phyloP scores from a whole-genome alignment of 2,113 vertebrate species.

The Brienomyrus brachyistius region DNA sequence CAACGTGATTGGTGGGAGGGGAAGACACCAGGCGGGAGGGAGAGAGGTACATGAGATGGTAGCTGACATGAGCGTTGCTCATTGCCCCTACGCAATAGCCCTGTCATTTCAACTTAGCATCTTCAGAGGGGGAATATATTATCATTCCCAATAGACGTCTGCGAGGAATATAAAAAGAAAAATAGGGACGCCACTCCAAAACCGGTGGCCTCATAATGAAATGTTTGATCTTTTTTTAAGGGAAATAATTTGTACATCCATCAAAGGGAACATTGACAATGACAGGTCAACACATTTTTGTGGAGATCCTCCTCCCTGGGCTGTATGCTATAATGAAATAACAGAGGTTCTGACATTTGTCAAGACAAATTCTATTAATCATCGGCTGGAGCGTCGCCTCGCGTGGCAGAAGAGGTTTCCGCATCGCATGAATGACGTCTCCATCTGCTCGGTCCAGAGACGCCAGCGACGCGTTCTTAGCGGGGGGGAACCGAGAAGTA shows the following conservation, averaged over 20 bases:
- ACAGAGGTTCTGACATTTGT: constrained; percentile 17
- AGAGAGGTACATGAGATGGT: constrained; percentile 34
- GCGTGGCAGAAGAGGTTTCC: not conserved
- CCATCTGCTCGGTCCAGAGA: not conserved
- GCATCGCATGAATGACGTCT: not conserved
- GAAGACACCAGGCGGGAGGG: not conserved
- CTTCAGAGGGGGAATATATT: constrained; percentile 14
- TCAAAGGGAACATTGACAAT: not conserved
- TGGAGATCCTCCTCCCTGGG: not conserved
- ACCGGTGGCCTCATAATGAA: not conserved
- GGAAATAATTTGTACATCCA: constrained; percentile 4
- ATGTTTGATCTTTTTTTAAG: not conserved
- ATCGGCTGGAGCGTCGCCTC: not conserved
- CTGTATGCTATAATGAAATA: constrained; percentile 6
- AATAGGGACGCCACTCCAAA: not conserved
- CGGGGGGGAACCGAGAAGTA: not conserved
- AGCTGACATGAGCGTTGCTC: constrained; percentile 30
- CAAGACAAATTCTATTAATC: constrained; percentile 17
- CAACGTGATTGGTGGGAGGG: constrained; percentile 29
- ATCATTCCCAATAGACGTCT: not conserved
- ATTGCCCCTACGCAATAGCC: constrained; percentile 35
- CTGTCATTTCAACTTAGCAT: constrained; percentile 16
- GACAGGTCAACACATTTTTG: not conserved
- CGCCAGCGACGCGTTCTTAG: not conserved
- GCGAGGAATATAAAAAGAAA: not conserved